These are phyloP conservation scores for Enteromius paludinosus DNA, from an alignment of 2,797 vertebrate species.

Conservation along the genomic window DNA sequence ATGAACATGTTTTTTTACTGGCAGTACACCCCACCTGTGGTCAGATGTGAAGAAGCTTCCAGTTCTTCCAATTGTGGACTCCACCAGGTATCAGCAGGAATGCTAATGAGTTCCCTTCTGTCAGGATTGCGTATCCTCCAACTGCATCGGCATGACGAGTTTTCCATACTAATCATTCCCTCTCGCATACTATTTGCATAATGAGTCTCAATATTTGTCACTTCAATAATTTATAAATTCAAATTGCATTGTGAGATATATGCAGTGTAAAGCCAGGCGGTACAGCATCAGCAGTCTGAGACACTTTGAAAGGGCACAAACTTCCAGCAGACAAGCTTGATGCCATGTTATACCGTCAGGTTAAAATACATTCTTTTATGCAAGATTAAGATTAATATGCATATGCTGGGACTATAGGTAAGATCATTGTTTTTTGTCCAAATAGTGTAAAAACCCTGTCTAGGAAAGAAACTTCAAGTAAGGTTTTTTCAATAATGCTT, in stretches of 20 bases:
- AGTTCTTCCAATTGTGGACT: background rate
- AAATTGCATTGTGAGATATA: conserved; percentile 24
- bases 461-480: background rate
- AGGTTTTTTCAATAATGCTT: background rate
- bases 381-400: background rate
- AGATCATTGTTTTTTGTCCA: background rate
- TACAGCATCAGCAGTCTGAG: background rate
- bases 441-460: background rate
- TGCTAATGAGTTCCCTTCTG: conserved; percentile 32
- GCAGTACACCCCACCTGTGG: too few relatives aligned
- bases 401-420: background rate
- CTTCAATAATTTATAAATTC: conserved; percentile 34
- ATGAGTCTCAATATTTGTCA: conserved; percentile 26
- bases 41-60: background rate
- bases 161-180: conserved; percentile 41
- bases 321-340: background rate
- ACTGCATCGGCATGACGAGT: background rate
- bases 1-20: background rate
- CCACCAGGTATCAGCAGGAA: conserved; percentile 21
- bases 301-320: conserved; percentile 2
- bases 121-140: conserved; percentile 32
- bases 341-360: background rate
- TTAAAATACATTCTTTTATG: background rate
- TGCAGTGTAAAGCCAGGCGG: background rate
- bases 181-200: conserved; percentile 49